These are phyloP conservation scores for Hirtodrosophila trivittata DNA, from an alignment of 2,888 invertebrate genomes.

Conservation along the genomic window DNA sequence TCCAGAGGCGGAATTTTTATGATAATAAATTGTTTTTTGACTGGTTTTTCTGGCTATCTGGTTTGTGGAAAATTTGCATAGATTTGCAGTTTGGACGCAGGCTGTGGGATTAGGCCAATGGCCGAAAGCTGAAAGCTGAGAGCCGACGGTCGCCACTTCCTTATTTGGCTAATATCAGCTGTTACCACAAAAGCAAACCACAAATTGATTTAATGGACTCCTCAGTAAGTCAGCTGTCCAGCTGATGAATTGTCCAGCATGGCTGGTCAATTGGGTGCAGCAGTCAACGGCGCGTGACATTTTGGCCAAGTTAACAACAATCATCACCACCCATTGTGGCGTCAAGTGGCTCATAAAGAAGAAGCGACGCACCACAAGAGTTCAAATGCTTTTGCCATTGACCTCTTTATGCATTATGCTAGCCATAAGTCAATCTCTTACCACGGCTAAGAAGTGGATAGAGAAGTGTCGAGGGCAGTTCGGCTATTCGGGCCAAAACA, in stretches of 20 bases:
- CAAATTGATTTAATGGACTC: conserved; percentile 52
- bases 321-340: conserved; percentile 26
- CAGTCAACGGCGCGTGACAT: conserved; percentile 68
- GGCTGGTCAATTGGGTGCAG: conserved; percentile 53
- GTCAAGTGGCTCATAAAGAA: conserved; percentile 29
- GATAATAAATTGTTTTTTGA: conserved; percentile 69
- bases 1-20: conserved; percentile 72
- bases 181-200: conserved; percentile 30
- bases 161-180: conserved; percentile 64
- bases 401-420: conserved; percentile 50
- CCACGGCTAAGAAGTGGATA: conserved; percentile 2
- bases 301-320: conserved; percentile 38
- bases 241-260: conserved; percentile 10
- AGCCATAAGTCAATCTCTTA: conserved; percentile 5
- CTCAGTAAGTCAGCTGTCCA: no score
- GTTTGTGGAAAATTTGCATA: conserved; percentile 63
- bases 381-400: conserved; percentile 78
- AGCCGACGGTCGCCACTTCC: conserved; percentile 49
- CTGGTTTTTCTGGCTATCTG: conserved; percentile 72
- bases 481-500: conserved; percentile 24
- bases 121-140: no score
- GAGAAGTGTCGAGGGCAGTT: no score
- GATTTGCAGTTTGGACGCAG: conserved; percentile 47
- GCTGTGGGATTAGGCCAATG: conserved; percentile 47
- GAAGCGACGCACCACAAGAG: conserved; percentile 52